These are phyloP conservation scores for Melanostoma scalare DNA, from an alignment of 2,888 invertebrate species.

Conservation along the genomic window DNA sequence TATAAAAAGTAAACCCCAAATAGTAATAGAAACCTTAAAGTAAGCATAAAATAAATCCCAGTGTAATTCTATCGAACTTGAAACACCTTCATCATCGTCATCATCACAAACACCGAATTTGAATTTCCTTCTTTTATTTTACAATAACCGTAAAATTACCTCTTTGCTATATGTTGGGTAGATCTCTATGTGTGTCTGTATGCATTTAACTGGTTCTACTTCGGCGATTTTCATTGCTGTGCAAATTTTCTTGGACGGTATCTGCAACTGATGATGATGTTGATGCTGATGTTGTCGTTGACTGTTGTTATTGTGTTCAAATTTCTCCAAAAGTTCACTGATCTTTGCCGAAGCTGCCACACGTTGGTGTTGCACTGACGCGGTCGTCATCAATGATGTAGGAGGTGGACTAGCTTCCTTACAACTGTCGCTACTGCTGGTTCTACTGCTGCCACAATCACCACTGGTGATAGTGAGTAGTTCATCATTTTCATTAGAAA, in stretches of 20 bases:
- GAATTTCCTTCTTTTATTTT: conserved; percentile 26
- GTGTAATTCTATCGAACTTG: conserved; percentile 14
- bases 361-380: conserved; percentile 43
- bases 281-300: conserved; percentile 36
- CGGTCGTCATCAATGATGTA: not conserved
- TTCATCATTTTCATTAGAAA: conserved; percentile 87
- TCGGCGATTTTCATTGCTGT: conserved; percentile 77
- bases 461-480: conserved; percentile 69
- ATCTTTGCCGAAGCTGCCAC: conserved; percentile 76
- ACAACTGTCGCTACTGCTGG: conserved; percentile 48
- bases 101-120: conserved; percentile 50
- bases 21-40: not conserved
- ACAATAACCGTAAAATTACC: conserved; percentile 81
- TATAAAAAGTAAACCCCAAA: too few species aligned
- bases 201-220: conserved; percentile 79
- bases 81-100: conserved; percentile 8
- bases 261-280: conserved; percentile 29
- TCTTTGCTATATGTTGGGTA: conserved; percentile 82
- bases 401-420: conserved; percentile 74
- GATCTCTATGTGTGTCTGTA: conserved; percentile 80
- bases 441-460: conserved; percentile 69
- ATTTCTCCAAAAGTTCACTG: conserved; percentile 78
- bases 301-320: conserved; percentile 75
- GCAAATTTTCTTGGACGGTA: conserved; percentile 61
- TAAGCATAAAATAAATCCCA: conserved; percentile 19